Conservation (phyloP, 1,140 invertebrate species). For the Bombus confusus region DNA sequence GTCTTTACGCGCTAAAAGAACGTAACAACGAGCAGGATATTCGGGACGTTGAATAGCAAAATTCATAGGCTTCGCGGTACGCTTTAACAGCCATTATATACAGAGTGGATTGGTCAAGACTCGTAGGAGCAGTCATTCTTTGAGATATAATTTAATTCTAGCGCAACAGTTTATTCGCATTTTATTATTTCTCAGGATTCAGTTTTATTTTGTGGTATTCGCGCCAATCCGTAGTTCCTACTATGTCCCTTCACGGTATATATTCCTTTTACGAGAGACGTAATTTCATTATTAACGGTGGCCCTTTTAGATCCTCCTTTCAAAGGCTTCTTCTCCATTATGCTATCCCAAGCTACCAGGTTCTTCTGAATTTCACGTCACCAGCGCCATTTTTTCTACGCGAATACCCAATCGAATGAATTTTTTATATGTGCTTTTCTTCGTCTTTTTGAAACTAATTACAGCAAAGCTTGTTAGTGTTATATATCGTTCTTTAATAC, state of each 20-base stretch:
- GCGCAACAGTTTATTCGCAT: slow-evolving; percentile 36
- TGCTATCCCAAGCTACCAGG: neutral
- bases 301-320: slow-evolving; percentile 8
- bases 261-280: slow-evolving; percentile 13
- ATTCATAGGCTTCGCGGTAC: slow-evolving; percentile 18
- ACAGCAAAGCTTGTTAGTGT: too few species aligned
- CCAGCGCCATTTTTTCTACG: neutral
- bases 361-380: neutral
- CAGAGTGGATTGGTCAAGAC: slow-evolving; percentile 4
- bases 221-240: neutral
- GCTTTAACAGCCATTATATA: slow-evolving; percentile 19
- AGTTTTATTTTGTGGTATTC: slow-evolving; percentile 7
- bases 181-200: slow-evolving; percentile 29
- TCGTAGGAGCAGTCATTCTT: slow-evolving; percentile 15
- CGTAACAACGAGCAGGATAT: slow-evolving; percentile 28
- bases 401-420: neutral
- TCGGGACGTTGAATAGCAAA: neutral
- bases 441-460: neutral
- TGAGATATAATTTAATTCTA: slow-evolving; percentile 19
- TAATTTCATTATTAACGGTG: slow-evolving; percentile 45
- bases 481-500: too few species aligned
- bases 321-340: neutral
- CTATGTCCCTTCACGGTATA: neutral
- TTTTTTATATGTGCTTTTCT: neutral
- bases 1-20: neutral